Evolutionary conservation across 2,888 invertebrate genomes (phyloP), one percentile per base, ranked within the genome.

Genomic region (Hyppa rectilinea): DNA sequence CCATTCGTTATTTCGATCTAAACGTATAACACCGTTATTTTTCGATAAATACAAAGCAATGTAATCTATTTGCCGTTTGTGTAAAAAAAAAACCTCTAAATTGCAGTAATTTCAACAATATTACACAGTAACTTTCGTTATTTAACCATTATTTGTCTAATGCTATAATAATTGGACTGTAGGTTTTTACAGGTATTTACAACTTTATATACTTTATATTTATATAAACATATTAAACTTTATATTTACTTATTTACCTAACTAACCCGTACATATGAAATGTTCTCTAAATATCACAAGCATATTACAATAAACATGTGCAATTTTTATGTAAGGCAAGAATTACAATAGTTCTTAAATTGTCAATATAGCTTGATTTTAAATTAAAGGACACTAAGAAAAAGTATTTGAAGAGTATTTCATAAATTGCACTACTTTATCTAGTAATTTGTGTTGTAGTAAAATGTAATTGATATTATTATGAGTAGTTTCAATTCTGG

Each of bases 201-300:
- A 61, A n/a, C n/a, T n/a, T n/a, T n/a, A n/a, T n/a, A n/a, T n/a
- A n/a, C n/a, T n/a, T n/a, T n/a, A n/a, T n/a, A n/a, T n/a, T n/a
- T n/a, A n/a, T n/a, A n/a, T n/a, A n/a, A n/a, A n/a, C n/a, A n/a
- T n/a, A n/a, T n/a, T n/a, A 29, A n/a, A 61, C n/a, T 29, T 38
- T 40, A 38, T 40, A 12, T 58, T 40, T 40, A 40, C 20, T 2
- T 26, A 55, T 5, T 4, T 36, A 36, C 36, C 20, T 45, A 63
- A 12, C 14, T 59, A 31, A 31, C 23, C 4, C 9, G 17, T 34
- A 40, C 49, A 31, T 47, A 34, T 47, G 5, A 60, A 75, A 68
- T 38, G 59, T 74, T 59, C 47, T 36, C 59, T 26, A 7, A 67
- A 36, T 60, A 36, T 55, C 59, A 67, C 53, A 74, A 60, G 34